Percentiles rank a stretch among this genome's conserved stretches.
Conservation (phyloP, 2,113 vertebrate species). For the Myodes glareolus region DNA sequence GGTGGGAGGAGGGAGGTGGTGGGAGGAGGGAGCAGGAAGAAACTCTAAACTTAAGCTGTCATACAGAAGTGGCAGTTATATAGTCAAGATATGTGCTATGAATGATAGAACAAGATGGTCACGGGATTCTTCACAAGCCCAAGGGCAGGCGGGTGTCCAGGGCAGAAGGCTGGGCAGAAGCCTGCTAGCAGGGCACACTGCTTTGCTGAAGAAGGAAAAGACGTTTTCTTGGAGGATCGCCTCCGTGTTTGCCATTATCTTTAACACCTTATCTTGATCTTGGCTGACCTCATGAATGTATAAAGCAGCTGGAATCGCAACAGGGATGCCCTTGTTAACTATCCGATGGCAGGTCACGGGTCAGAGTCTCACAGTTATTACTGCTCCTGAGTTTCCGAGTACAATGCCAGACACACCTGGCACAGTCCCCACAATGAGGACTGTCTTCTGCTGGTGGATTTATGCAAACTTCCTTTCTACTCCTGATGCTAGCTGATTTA, state of each 20-base stretch:
- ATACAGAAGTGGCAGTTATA: not conserved
- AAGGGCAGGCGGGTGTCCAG: not conserved
- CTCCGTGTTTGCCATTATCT: not conserved
- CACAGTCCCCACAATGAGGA: not conserved
- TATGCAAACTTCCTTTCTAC: not conserved
- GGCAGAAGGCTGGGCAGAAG: no score
- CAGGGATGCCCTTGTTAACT: not conserved
- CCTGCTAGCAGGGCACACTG: no score
- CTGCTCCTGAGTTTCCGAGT: not conserved
- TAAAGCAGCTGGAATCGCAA: not conserved
- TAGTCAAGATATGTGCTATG: not conserved
- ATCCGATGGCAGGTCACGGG: not conserved
- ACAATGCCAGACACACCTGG: not conserved
- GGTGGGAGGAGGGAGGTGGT: not conserved
- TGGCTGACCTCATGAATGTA: not conserved
- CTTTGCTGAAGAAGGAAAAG: not conserved
- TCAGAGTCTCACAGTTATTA: not conserved
- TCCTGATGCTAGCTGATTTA: not conserved
- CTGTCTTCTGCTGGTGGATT: not conserved
- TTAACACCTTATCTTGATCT: not conserved
- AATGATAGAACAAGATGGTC: not conserved
- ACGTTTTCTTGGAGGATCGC: not conserved
- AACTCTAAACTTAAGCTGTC: not conserved
- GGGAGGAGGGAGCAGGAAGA: not conserved
- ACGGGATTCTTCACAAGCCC: not conserved